Percentiles rank a stretch among this genome's conserved stretches.
Conservation (phyloP, 2,113 vertebrate species). For the Malurus melanocephalus region DNA sequence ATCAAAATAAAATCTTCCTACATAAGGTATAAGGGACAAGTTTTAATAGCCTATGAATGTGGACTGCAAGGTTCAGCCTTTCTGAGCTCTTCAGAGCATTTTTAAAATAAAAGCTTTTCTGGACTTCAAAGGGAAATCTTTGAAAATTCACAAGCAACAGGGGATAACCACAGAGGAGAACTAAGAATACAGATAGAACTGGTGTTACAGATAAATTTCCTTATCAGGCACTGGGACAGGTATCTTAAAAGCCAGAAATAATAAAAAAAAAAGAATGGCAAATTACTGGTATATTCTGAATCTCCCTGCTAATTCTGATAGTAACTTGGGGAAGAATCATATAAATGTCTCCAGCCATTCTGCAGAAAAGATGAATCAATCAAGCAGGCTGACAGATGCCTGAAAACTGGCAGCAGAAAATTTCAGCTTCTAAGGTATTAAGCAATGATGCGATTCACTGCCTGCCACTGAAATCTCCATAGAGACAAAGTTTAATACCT, state of each 20-base stretch:
- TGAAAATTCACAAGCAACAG: constrained; percentile 15
- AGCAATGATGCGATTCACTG: neutral
- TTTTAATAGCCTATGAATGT: neutral
- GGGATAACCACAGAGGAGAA: neutral
- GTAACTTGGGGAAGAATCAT: neutral
- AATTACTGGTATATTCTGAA: neutral
- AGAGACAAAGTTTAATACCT: neutral
- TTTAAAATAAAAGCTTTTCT: constrained; percentile 33
- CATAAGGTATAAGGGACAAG: neutral
- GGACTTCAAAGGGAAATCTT: constrained; percentile 18
- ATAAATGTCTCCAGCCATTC: neutral
- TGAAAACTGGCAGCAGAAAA: neutral
- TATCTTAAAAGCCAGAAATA: neutral
- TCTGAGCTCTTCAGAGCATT: constrained; percentile 1
- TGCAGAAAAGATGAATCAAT: neutral
- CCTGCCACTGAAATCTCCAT: neutral
- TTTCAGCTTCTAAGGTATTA: neutral
- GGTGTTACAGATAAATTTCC: neutral
- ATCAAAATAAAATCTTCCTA: neutral
- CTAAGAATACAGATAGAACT: neutral
- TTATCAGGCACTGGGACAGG: neutral
- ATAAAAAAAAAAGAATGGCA: neutral
- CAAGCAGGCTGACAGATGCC: neutral
- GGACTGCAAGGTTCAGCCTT: neutral
- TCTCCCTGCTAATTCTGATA: neutral